Conservation (phyloP, 2,888 invertebrate genomes). For the Kryphioiulus occultus region DNA sequence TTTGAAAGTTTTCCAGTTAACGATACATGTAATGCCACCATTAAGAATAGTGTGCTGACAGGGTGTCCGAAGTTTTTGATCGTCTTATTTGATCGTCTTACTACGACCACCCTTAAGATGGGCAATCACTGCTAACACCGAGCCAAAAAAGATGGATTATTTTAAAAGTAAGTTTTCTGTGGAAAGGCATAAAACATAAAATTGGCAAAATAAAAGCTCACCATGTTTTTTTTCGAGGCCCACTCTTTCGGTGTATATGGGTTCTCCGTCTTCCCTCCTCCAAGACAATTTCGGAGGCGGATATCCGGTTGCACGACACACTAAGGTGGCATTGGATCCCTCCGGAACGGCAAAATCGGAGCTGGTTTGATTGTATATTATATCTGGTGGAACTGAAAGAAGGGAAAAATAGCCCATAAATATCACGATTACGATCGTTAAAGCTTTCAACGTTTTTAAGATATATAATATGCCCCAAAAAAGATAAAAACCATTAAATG, state of each 20-base stretch:
- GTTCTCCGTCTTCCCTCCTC: constrained; percentile 82
- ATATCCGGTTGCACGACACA: constrained; percentile 82
- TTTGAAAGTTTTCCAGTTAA: no score
- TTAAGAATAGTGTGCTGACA: no score
- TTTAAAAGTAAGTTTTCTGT: background rate
- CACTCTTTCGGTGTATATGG: constrained; percentile 76
- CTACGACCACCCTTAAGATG: no score
- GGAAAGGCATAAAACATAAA: background rate
- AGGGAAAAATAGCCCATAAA: constrained; percentile 9
- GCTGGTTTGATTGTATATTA: constrained; percentile 71
- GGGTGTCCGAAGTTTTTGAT: no score
- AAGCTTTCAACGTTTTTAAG: background rate
- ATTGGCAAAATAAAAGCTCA: background rate
- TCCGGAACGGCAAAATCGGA: constrained; percentile 88
- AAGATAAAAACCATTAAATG: background rate
- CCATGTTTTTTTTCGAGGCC: constrained; percentile 52
- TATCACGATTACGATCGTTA: constrained; percentile 34
- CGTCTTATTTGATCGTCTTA: no score
- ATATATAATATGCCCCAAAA: background rate
- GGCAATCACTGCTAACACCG: background rate
- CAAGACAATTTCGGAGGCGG: constrained; percentile 82
- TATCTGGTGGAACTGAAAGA: constrained; percentile 80
- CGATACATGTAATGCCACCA: no score
- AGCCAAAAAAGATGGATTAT: no score
- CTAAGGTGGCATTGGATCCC: constrained; percentile 83